Evolutionary conservation across 2,113 vertebrate genomes (phyloP).

Genomic region (Megalops atlanticus): DNA sequence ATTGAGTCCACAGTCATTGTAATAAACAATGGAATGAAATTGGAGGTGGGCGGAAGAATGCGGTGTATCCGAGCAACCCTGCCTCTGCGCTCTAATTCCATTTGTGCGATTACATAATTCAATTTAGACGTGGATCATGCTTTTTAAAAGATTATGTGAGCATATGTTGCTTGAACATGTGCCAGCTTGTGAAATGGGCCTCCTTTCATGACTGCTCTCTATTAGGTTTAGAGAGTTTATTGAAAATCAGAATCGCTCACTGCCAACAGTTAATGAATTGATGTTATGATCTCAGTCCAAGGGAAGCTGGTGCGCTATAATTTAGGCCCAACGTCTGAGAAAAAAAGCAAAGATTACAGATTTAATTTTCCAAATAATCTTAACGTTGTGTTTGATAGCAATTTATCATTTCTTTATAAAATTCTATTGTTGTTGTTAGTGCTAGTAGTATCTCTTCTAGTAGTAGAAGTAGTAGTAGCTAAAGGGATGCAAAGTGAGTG

Average conservation of each 20-base stretch:
- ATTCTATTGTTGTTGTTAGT: neutral
- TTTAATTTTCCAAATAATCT: conserved; percentile 48
- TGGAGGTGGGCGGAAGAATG: conserved; percentile 63
- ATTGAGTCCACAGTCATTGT: conserved; percentile 58
- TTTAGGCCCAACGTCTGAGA: conserved; percentile 66
- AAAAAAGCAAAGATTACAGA: conserved; percentile 58
- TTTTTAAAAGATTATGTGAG: conserved; percentile 79
- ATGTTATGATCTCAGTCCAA: conserved; percentile 73
- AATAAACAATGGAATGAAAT: conserved; percentile 68
- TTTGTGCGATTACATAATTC: conserved; percentile 86
- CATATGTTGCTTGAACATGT: conserved; percentile 73
- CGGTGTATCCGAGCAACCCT: conserved; percentile 74
- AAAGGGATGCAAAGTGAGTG: too few species aligned
- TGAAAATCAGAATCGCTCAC: conserved; percentile 69
- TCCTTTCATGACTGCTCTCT: conserved; percentile 59
- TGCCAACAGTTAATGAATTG: conserved; percentile 80
- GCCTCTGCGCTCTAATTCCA: conserved; percentile 87
- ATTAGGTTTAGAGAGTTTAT: conserved; percentile 73
- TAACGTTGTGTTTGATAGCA: conserved; percentile 30
- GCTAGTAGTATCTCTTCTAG: too few species aligned
- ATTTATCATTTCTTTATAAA: neutral
- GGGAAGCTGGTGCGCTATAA: conserved; percentile 64
- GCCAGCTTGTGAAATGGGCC: conserved; percentile 63
- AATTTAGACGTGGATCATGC: conserved; percentile 66
- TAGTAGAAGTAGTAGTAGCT: too few species aligned